A percentile compares a stretch with the other conserved stretches of the same genome.
Conservation (phyloP, 2,797 vertebrate species). For the Pseudotriccus pelzelni region DNA sequence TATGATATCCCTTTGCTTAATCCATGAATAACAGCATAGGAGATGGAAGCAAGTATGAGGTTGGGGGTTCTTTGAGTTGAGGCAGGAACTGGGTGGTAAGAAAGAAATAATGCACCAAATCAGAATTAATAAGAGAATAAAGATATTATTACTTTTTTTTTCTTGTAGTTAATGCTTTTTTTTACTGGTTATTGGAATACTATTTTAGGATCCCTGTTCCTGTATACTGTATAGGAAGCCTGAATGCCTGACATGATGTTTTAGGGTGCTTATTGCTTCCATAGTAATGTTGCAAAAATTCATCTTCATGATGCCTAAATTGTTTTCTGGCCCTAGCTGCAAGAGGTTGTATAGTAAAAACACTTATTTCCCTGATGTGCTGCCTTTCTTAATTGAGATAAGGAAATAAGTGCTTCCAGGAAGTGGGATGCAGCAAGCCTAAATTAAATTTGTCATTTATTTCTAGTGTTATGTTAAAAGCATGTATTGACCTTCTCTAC, state of each 20-base stretch:
- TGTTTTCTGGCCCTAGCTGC: not conserved
- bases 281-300: not conserved
- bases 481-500: conserved; percentile 10
- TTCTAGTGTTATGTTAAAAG: conserved; percentile 29
- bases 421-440: not conserved
- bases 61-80: not conserved
- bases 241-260: not conserved
- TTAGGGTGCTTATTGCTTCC: not conserved
- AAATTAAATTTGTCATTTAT: conserved; percentile 13
- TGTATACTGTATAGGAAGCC: not conserved
- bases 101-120: not conserved
- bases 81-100: not conserved
- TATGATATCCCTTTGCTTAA: not conserved
- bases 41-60: not conserved
- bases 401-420: conserved; percentile 16
- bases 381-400: not conserved
- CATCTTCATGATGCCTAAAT: not conserved
- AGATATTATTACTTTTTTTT: not conserved
- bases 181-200: not conserved
- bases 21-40: not conserved
- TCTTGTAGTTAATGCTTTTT: not conserved
- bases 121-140: not conserved
- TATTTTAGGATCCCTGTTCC: not conserved
- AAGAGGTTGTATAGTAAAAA: not conserved
- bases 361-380: not conserved